A percentile compares a stretch with the other conserved stretches of the same genome.
phyloP scores from a whole-genome alignment of 1,140 invertebrate species.

The Drosophila lacertosa region DNA sequence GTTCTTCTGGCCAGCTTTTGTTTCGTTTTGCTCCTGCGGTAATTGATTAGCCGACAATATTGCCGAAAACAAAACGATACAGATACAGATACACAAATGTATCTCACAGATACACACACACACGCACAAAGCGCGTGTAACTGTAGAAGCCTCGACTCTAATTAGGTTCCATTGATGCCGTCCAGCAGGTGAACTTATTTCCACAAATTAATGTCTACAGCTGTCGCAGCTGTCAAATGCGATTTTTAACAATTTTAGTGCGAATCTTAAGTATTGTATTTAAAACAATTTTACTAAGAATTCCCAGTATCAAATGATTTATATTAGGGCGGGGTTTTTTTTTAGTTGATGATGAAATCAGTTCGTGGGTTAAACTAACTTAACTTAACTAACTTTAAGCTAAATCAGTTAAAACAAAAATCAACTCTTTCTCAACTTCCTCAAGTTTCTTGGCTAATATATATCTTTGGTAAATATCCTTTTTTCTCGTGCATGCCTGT shows the following conservation, averaged over 20 bases:
- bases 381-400: too few species aligned
- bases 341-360: too few species aligned
- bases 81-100: constrained; percentile 8
- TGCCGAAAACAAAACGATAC: constrained; percentile 31
- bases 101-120: constrained; percentile 2
- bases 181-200: constrained; percentile 13
- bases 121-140: constrained; percentile 7
- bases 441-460: too few species aligned
- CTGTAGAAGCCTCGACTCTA: constrained; percentile 5
- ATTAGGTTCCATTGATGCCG: constrained; percentile 14
- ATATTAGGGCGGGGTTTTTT: too few species aligned
- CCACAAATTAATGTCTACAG: background rate
- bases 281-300: background rate
- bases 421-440: too few species aligned
- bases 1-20: constrained; percentile 58
- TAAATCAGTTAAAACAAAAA: too few species aligned
- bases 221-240: background rate
- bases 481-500: constrained; percentile 17
- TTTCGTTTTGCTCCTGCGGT: constrained; percentile 48
- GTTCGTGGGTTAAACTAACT: too few species aligned
- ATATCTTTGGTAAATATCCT: constrained; percentile 11
- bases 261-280: background rate
- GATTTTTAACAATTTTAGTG: background rate
- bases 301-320: background rate
- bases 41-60: constrained; percentile 69